These are phyloP conservation scores for Chaunax sp. DNA, from an alignment of 2,797 vertebrate species.

Conservation along the genomic window DNA sequence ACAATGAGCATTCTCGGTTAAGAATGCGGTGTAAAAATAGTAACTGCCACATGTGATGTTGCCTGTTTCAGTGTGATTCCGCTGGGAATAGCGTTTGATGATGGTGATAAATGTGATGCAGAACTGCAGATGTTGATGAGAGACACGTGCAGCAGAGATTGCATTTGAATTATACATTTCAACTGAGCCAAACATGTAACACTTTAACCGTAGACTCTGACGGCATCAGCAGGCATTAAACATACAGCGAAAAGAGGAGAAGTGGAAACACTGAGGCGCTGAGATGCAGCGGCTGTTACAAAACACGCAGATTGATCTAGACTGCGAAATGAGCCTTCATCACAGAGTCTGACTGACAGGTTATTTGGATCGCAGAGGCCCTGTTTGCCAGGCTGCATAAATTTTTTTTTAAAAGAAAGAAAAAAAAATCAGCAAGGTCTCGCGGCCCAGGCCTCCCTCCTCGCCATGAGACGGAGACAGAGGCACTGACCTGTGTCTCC, in stretches of 20 bases:
- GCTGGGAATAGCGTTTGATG: slow-evolving; percentile 68
- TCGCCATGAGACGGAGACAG: slow-evolving; percentile 41
- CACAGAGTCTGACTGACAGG: slow-evolving; percentile 65
- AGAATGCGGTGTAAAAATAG: slow-evolving; percentile 70
- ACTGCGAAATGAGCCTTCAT: slow-evolving; percentile 58
- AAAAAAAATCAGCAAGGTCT: slow-evolving; percentile 41
- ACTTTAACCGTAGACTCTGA: slow-evolving; percentile 21
- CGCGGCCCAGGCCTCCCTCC: slow-evolving; percentile 25
- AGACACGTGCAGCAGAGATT: slow-evolving; percentile 52
- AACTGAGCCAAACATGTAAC: slow-evolving; percentile 28
- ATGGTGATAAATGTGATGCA: slow-evolving; percentile 58
- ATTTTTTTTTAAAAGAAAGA: neutral
- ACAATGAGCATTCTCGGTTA: slow-evolving; percentile 45
- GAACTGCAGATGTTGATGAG: slow-evolving; percentile 69
- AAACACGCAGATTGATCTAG: slow-evolving; percentile 50
- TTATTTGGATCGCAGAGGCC: slow-evolving; percentile 66
- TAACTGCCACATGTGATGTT: slow-evolving; percentile 48
- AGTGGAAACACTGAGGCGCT: slow-evolving; percentile 10
- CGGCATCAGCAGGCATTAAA: slow-evolving; percentile 46
- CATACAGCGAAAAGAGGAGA: slow-evolving; percentile 7
- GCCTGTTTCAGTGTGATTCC: slow-evolving; percentile 42
- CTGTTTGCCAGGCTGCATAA: slow-evolving; percentile 64
- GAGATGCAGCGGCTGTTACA: slow-evolving; percentile 38
- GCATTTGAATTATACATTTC: slow-evolving; percentile 63
- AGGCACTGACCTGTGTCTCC: slow-evolving; percentile 86